Evolutionary conservation across 2,888 invertebrate species (phyloP).

Genomic region (Teinopalpus imperialis): DNA sequence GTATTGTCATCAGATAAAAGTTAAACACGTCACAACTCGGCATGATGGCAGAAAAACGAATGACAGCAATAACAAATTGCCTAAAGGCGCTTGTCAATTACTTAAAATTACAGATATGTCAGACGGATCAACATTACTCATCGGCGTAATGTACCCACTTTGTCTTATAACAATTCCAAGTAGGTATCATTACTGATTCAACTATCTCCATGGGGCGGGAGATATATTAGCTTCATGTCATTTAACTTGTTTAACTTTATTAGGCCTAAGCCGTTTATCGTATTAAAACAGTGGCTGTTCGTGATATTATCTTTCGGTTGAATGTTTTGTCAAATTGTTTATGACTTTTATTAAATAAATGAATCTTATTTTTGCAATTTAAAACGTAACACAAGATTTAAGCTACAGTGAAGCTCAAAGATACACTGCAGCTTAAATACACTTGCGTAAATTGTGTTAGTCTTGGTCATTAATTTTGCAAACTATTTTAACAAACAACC

Average conservation of each 20-base stretch:
- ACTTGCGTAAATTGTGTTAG: no score
- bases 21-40: constrained; percentile 26
- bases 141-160: constrained; percentile 37
- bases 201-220: constrained; percentile 48
- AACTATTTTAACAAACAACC: no score
- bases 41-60: constrained; percentile 33
- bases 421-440: no score
- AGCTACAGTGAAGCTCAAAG: no score
- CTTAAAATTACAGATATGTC: constrained; percentile 41
- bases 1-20: constrained; percentile 30
- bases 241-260: constrained; percentile 78
- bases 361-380: no score
- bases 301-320: constrained; percentile 55
- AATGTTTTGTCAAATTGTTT: constrained; percentile 60
- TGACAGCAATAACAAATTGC: constrained; percentile 49
- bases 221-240: constrained; percentile 59
- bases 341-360: no score
- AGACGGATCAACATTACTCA: constrained; percentile 48
- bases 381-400: no score
- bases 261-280: constrained; percentile 70
- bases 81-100: constrained; percentile 52
- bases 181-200: constrained; percentile 47
- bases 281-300: constrained; percentile 62
- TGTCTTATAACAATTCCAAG: constrained; percentile 33
- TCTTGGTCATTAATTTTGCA: no score